Base-by-base conservation (phyloP, 2,797 vertebrate genomes). In the Pantherophis vulpinus region DNA sequence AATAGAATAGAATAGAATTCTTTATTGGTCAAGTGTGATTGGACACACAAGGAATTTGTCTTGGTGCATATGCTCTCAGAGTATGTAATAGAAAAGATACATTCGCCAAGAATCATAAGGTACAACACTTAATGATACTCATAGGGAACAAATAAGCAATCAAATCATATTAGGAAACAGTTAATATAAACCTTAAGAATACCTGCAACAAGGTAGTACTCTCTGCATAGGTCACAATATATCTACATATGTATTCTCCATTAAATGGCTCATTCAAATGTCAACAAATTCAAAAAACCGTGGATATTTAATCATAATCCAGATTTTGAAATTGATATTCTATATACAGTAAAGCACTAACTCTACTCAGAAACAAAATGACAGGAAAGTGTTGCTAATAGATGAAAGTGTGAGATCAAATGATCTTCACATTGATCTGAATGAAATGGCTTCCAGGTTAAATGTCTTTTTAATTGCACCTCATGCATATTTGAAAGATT, bases 401-500 rank as follows among this genome's bases (percentile, higher is more conserved):
- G 83, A 91, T 91, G 20, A 88, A 88, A 91, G 89, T 12, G 4
- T 7, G 86, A 54, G 63, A 88, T 91, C 92, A 91, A 93, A 74
- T 86, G 23, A 14, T 90, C 88, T 86, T 90, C 56, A 29, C 59
- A 42, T 63, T 59, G 66, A 63, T 55, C 37, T 61, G 29, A 90
- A 90, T 27, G 83, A 74, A 91, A 91, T 60, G 61, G 37, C 51
- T 95, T 95, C 93, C 92, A 90, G 89, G 91, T 91, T 92, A 93
- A 54, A 95, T 90, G 63, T 93, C 58, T 93, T 94, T 93, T 74
- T 32, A 93, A 96, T 95, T 96, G 92, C 79, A 92, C 91, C 32
- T 91, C 94, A 97, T 91, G 88, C 87, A 93, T 91, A 2, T 94
- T 96, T 95, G 93, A 96, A 96, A 96, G 96, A 95, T 92, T 91